Evolutionary conservation across 2,888 invertebrate species (phyloP).

Genomic region (Heliconius charithonia): DNA sequence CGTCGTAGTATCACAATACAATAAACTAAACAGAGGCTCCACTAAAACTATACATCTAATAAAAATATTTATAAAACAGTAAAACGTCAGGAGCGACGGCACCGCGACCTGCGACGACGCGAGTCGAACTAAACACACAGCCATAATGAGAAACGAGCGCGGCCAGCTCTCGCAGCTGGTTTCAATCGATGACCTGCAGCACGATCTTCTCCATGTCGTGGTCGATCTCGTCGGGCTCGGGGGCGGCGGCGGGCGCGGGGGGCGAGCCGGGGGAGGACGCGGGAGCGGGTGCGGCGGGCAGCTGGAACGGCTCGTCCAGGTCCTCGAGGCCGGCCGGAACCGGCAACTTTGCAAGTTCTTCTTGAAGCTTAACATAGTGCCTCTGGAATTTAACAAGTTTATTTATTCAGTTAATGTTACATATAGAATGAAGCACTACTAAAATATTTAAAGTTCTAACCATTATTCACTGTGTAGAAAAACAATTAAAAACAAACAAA

Average conservation of each 20-base stretch:
- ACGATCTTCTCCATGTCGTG: slow-evolving; percentile 91
- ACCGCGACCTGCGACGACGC: slow-evolving; percentile 1
- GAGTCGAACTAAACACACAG: slow-evolving; percentile 21
- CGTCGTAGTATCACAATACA: slow-evolving; percentile 80
- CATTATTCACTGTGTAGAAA: too few species aligned
- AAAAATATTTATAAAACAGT: slow-evolving; percentile 70
- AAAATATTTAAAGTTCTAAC: not conserved
- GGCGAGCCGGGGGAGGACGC: slow-evolving; percentile 53
- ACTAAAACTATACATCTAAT: slow-evolving; percentile 67
- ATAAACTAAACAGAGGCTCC: slow-evolving; percentile 75
- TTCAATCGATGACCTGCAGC: slow-evolving; percentile 80
- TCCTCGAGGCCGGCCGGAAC: slow-evolving; percentile 90
- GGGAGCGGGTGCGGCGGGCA: slow-evolving; percentile 70
- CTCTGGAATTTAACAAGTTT: slow-evolving; percentile 77
- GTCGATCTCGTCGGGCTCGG: slow-evolving; percentile 82
- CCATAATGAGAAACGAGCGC: slow-evolving; percentile 11
- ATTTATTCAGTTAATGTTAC: not conserved
- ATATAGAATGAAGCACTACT: not conserved
- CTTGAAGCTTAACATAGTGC: slow-evolving; percentile 92
- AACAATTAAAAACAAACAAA: not conserved
- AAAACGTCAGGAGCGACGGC: slow-evolving; percentile 51
- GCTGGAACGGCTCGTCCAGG: slow-evolving; percentile 84
- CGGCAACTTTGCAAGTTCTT: slow-evolving; percentile 92
- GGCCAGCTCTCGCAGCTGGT: slow-evolving; percentile 7
- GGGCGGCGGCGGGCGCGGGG: slow-evolving; percentile 58